Evolutionary conservation across 1,140 invertebrate species (phyloP), one percentile per base, ranked within the genome.

Genomic region (Micrasema minimum): DNA sequence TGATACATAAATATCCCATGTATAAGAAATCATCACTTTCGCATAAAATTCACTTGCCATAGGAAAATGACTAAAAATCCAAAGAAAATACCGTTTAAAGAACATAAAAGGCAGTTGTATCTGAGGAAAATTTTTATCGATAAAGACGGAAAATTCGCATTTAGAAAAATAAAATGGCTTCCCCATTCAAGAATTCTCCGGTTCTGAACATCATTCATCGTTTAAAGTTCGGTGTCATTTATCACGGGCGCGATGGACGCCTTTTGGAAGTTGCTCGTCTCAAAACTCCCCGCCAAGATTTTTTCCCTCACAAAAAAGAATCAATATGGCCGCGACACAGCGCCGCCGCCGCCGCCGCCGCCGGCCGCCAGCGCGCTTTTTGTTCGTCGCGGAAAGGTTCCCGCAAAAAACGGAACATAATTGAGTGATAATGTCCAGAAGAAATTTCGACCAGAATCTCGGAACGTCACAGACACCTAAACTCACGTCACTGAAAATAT

Each of bases 221-320:
- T 66, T 66, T 66, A 66, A 66, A 66, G 31, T 66, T 53, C 48
- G 48, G 48, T 20, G 65, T 66, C 65, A 66, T 66, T 66, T 66
- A 66, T 66, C 65, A 66, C 46, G 10, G 14, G 62, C 0, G 20
- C 46, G 45, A 18, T 22, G 50, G 23, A 38, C 35, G 20, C 26
- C 41, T 23, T 66, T 66, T 66, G n/a, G 18, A 57, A 57, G 26
- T 18, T 10, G 53, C 14, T 37, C 53, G 10, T 57, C 53, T 38
- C n/a, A 59, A 31, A 59, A 59, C 38, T 59, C 20, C 35, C 35
- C 14, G 35, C 31, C 18, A 20, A 59, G n/a, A 38, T 59, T 59
- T 38, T 59, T 59, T 59, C 35, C 12, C 14, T 22, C 14, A 31
- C 55, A 59, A 59, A 59, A 59, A 59, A 59, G 35, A 59, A 59